Percentiles rank a stretch among this genome's conserved stretches.
phyloP scores from a whole-genome alignment of 2,797 vertebrate genomes.

The Bovichtus diacanthus region DNA sequence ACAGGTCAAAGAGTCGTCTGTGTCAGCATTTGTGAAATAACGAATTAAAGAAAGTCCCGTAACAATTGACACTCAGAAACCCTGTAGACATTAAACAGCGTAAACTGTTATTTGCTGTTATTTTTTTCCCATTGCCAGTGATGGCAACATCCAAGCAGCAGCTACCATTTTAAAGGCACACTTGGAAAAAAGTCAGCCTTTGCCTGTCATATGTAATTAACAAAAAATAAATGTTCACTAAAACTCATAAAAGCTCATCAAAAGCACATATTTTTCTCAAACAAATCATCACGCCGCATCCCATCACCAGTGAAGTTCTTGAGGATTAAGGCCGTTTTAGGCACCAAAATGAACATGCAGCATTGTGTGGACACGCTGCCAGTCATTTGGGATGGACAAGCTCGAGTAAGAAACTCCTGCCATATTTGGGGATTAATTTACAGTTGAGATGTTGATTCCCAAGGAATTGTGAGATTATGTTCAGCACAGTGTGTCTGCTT shows the following conservation, averaged over 20 bases:
- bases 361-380: constrained; percentile 44
- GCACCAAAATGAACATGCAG: constrained; percentile 37
- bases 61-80: not conserved
- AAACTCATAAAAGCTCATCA: constrained; percentile 22
- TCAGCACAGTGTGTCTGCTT: constrained; percentile 62
- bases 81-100: not conserved
- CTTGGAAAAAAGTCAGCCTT: not conserved
- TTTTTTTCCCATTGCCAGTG: constrained; percentile 5
- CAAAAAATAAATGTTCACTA: constrained; percentile 15
- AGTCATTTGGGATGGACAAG: constrained; percentile 41
- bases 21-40: not conserved
- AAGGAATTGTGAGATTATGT: constrained; percentile 68
- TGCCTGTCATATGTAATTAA: constrained; percentile 19
- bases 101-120: not conserved
- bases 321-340: constrained; percentile 36
- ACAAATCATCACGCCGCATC: constrained; percentile 20
- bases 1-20: not conserved
- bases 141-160: not conserved
- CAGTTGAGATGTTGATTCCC: constrained; percentile 68
- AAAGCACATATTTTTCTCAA: constrained; percentile 21
- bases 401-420: constrained; percentile 49
- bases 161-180: not conserved
- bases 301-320: constrained; percentile 12
- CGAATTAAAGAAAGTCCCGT: not conserved
- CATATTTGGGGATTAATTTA: constrained; percentile 74